Base-by-base conservation (phyloP, 2,113 vertebrate species). In the Saguinus imperator region DNA sequence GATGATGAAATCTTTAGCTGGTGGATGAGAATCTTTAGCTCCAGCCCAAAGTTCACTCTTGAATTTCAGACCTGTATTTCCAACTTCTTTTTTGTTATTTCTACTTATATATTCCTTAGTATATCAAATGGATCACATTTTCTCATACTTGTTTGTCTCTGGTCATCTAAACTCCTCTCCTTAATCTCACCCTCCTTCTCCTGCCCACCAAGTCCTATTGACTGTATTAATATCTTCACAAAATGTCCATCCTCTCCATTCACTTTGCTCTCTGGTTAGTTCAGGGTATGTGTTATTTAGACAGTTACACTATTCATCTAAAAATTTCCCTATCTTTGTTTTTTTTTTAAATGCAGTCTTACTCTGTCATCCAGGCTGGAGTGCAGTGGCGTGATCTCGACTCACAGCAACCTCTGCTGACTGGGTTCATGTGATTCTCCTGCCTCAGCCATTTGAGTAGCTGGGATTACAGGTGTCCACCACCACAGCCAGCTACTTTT, bases 281-380 rank as follows among this genome's bases (percentile, higher is more conserved):
- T 96, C 9, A 61, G 58, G 73, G 84, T 90, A 79, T 89, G 43
- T 93, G 77, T 64, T 87, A 48, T n/a, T 87, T 57, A 83, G 40
- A 75, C 16, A 80, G 29, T 86, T 35, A 70, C 2, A 4, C 14
- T 92, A 20, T 40, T 20, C 35, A 76, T 32, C 29, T 92, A 57
- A 73, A 61, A 37, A 45, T 88, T 45, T 13, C 27, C 61, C 27
- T 64, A 1, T 25, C 4, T 0, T 27, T 61, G 27, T 61, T 58
- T 27, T 61, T 27, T 61, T 64, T 64, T 64, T 11, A 64, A 27
- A 29, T 64, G 61, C 25, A 64, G 27, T 64, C 27, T 29, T 11
- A 1, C 27, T 29, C 61, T 64, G 61, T 64, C 11, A 29, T 27
- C 61, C 61, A 64, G 61, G 61, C 61, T 29, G 61, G 61, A 64